Evolutionary conservation across 2,888 invertebrate genomes (phyloP), one percentile per base, ranked within the genome.

Genomic region (Cephonodes hylas): DNA sequence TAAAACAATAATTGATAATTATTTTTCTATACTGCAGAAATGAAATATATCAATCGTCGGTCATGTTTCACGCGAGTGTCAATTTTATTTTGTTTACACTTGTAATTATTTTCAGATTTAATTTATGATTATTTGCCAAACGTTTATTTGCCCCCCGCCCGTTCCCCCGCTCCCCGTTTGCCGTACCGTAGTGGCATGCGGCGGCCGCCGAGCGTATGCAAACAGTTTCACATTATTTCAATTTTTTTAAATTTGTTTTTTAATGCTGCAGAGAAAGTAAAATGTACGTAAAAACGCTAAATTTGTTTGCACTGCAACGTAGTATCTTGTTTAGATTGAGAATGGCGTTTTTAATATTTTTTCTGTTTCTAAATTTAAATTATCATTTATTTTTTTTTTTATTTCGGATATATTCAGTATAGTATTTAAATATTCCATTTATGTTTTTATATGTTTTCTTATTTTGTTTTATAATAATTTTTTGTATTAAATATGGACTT

Each of bases 241-340:
- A 66, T 69, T 66, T 62, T 66, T 71, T 70, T 72, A n/a, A n/a
- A 38, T 75, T 76, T 76, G 70, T 77, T 75, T 75, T 80, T 78
- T 72, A 66, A 79, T 71, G 90, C 89, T 77, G 88, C 90, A 90
- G 91, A 89, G 90, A 90, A 90, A 91, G 88, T 91, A 89, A 90
- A 86, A 85, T 87, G 84, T 89, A 88, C 76, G 88, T 89, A 87
- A 63, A 53, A 20, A 53, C 31, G 31, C 53, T 53, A 31, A 10
- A 15, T 6, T 53, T 31, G 18, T 31, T 53, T 53, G 63, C 46
- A 48, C 42, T 62, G 64, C 67, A 64, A 73, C 73, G 73, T 73
- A 64, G 66, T 70, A 58, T 72, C 15, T 15, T n/a, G 15, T 60
- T 58, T 61, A 59, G 53, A 67, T 65, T 71, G 74, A 83, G 81